phyloP scores from a whole-genome alignment of 1,140 invertebrate species.

The Brachionus rubens region DNA sequence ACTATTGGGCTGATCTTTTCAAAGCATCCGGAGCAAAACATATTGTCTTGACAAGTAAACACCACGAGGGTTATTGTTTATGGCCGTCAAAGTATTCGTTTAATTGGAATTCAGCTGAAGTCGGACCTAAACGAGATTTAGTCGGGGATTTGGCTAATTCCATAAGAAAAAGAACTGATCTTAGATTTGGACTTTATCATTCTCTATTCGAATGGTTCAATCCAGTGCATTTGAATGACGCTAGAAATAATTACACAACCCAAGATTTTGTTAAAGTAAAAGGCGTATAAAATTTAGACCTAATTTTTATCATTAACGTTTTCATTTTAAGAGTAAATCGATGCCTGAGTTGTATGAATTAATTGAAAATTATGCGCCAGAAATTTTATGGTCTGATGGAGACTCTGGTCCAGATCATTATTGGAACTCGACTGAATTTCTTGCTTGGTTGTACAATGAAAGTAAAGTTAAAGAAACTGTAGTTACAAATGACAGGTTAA shows the following conservation, averaged over 20 bases:
- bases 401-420: constrained; percentile 66
- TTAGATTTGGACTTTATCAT: constrained; percentile 82
- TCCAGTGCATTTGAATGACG: constrained; percentile 75
- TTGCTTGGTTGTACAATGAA: constrained; percentile 91
- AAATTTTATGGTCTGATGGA: constrained; percentile 89
- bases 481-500: constrained; percentile 74
- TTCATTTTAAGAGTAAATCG: constrained; percentile 11
- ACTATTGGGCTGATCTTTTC: constrained; percentile 45
- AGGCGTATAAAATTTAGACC: background rate
- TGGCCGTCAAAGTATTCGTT: constrained; percentile 56
- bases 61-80: constrained; percentile 57
- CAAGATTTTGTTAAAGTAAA: constrained; percentile 31
- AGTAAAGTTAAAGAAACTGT: constrained; percentile 79
- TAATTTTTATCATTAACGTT: background rate
- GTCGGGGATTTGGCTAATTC: constrained; percentile 70
- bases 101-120: constrained; percentile 57
- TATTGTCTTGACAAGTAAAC: constrained; percentile 56
- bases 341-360: constrained; percentile 64
- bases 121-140: constrained; percentile 55
- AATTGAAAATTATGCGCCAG: constrained; percentile 74
- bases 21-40: constrained; percentile 49
- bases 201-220: constrained; percentile 88
- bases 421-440: constrained; percentile 66
- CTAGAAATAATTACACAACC: constrained; percentile 52
- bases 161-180: constrained; percentile 64